A percentile compares a stretch with the other conserved stretches of the same genome.
Evolutionary conservation across 2,888 invertebrate species (phyloP).

Genomic region (Tiliacea citrago): DNA sequence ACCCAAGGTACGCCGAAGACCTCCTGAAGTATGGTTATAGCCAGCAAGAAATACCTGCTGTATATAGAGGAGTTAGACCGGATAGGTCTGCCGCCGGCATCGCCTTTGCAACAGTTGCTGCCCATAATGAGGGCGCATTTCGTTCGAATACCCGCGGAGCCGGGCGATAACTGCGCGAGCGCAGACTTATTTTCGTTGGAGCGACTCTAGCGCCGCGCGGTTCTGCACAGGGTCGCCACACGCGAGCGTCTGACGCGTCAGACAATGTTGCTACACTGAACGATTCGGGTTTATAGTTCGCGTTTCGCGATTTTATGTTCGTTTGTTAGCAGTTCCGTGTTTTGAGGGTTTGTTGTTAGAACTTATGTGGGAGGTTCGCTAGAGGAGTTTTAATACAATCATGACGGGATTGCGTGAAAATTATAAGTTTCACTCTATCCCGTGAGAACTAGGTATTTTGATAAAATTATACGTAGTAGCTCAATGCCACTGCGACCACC

Average conservation of each 20-base stretch:
- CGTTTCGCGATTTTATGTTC: conserved; percentile 17
- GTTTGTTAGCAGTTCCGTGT: neutral
- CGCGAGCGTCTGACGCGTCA: conserved; percentile 58
- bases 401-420: neutral
- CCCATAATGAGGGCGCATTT: conserved; percentile 89
- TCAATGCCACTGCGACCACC: neutral
- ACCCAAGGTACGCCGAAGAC: conserved; percentile 81
- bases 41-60: conserved; percentile 88
- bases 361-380: neutral
- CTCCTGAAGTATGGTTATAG: conserved; percentile 81
- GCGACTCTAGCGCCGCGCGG: conserved; percentile 80
- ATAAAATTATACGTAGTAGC: neutral
- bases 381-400: neutral
- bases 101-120: conserved; percentile 91
- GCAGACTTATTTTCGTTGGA: conserved; percentile 81
- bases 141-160: conserved; percentile 82
- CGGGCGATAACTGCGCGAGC: conserved; percentile 82
- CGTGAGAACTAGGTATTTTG: neutral
- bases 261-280: conserved; percentile 56
- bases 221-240: conserved; percentile 66
- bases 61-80: conserved; percentile 87
- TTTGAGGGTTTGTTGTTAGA: neutral
- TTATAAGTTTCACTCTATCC: neutral
- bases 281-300: conserved; percentile 16
- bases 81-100: conserved; percentile 86